Evolutionary conservation across 2,888 invertebrate species (phyloP).

Genomic region (Phengaris arion): DNA sequence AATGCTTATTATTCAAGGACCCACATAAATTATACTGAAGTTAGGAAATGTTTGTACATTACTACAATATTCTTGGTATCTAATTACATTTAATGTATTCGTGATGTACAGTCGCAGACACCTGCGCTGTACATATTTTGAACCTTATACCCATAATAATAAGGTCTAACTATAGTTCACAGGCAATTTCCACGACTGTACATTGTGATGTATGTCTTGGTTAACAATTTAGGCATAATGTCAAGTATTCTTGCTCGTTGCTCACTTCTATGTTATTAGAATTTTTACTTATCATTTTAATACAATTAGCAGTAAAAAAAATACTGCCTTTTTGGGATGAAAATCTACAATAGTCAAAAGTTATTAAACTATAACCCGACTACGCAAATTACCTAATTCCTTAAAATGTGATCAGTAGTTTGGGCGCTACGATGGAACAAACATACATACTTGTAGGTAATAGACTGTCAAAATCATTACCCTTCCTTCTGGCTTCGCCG

Average conservation of each 20-base stretch:
- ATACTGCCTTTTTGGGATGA: no score
- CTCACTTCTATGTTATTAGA: no score
- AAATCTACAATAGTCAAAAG: no score
- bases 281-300: no score
- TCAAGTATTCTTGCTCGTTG: not conserved
- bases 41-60: slow-evolving; percentile 7
- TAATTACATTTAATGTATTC: slow-evolving; percentile 17
- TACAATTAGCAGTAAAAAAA: no score
- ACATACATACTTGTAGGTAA: no score
- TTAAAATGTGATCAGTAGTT: no score
- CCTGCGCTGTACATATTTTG: not conserved
- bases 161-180: not conserved
- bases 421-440: no score
- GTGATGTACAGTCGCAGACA: not conserved
- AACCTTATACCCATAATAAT: not conserved
- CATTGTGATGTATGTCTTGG: not conserved
- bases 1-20: slow-evolving; percentile 17
- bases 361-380: no score
- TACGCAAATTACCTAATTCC: no score
- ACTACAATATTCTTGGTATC: slow-evolving; percentile 15
- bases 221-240: not conserved
- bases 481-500: no score
- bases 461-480: no score
- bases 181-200: not conserved
- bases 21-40: not conserved